These are phyloP conservation scores for Drosophila chauvacae DNA, from an alignment of 1,140 invertebrate species.

Conservation along the genomic window DNA sequence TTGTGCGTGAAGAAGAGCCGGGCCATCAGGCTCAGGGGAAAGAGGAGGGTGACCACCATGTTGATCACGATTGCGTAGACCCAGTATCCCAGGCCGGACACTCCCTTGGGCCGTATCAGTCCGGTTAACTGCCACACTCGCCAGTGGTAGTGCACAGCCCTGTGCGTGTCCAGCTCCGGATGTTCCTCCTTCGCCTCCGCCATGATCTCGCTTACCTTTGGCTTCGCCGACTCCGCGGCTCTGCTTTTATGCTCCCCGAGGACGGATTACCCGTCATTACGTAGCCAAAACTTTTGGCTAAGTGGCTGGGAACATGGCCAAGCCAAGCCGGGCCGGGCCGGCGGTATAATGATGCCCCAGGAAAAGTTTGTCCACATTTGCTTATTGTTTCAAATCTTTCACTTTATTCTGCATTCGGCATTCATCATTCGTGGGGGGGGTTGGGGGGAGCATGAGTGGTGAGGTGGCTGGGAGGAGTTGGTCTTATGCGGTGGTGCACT, in stretches of 20 bases:
- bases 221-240: neutral
- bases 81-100: neutral
- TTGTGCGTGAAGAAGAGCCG: constrained; percentile 58
- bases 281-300: constrained; percentile 17
- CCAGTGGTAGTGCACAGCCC: constrained; percentile 65
- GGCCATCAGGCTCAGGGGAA: constrained; percentile 63
- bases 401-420: constrained; percentile 30
- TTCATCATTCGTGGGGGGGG: constrained; percentile 3
- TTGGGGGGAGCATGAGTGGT: neutral
- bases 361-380: constrained; percentile 8
- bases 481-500: neutral
- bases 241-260: constrained; percentile 8
- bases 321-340: neutral
- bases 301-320: constrained; percentile 32
- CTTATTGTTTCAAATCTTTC: constrained; percentile 29
- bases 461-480: neutral
- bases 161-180: constrained; percentile 48
- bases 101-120: constrained; percentile 30
- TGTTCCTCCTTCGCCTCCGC: neutral
- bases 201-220: constrained; percentile 1
- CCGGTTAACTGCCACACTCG: constrained; percentile 66
- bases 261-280: constrained; percentile 6
- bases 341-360: constrained; percentile 5
- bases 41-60: constrained; percentile 62
- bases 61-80: constrained; percentile 51